These are phyloP conservation scores for Mormyrus hasselquistii DNA, from an alignment of 2,797 vertebrate species.

Conservation along the genomic window DNA sequence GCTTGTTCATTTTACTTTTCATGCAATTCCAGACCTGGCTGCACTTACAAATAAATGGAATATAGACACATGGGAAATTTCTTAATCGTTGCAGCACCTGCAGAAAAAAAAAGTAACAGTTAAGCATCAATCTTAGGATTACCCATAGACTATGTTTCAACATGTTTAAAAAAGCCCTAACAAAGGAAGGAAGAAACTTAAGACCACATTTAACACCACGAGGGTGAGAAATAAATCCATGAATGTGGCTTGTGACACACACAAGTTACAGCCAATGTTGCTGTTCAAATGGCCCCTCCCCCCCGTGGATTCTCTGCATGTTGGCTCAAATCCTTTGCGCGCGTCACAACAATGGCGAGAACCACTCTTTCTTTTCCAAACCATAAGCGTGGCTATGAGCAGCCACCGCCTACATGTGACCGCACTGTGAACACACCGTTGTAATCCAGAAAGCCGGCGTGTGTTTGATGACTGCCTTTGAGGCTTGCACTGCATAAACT, in stretches of 20 bases:
- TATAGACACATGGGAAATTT: conserved; percentile 5
- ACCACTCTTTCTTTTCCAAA: background rate
- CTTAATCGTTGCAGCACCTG: background rate
- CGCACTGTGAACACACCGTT: conserved; percentile 28
- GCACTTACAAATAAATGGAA: background rate
- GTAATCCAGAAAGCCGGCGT: conserved; percentile 25
- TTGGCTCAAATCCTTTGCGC: background rate
- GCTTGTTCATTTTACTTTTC: background rate
- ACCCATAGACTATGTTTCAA: background rate
- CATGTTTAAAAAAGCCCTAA: background rate
- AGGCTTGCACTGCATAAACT: conserved; percentile 33
- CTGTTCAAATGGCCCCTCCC: background rate
- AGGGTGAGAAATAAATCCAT: background rate
- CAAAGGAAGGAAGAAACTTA: background rate
- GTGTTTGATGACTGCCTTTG: conserved; percentile 8
- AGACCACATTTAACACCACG: background rate
- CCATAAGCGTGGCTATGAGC: background rate
- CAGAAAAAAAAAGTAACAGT: background rate
- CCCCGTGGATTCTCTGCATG: background rate
- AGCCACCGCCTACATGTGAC: conserved; percentile 41
- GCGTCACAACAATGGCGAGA: background rate
- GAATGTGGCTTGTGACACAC: conserved; percentile 1
- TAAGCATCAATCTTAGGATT: background rate
- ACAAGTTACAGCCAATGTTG: background rate
- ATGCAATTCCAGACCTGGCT: conserved; percentile 2